Percentiles rank a stretch among this genome's conserved stretches.
Evolutionary conservation across 2,113 vertebrate species (phyloP).

Genomic region (Penelope pileata): DNA sequence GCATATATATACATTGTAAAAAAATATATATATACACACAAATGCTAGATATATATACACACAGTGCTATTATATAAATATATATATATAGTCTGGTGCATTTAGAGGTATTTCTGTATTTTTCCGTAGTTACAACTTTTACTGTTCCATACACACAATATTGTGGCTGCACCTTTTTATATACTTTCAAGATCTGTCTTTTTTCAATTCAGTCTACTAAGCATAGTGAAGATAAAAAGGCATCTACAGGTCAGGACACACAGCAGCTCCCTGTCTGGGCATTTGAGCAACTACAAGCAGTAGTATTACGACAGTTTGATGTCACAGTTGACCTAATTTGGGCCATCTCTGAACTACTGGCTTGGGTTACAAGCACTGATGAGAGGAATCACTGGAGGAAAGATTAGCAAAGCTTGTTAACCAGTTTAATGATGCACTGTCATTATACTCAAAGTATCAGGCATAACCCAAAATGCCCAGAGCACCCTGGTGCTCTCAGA

Average conservation of each 20-base stretch:
- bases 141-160: background rate
- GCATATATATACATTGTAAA: background rate
- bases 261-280: too few relatives aligned
- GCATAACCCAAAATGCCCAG: accelerated
- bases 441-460: background rate
- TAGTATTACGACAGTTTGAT: background rate
- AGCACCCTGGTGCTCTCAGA: too few relatives aligned
- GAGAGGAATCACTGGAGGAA: background rate
- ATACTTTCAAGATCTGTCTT: background rate
- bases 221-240: background rate
- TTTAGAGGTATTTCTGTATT: background rate
- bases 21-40: background rate
- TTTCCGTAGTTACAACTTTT: background rate
- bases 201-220: background rate
- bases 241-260: background rate
- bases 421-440: background rate
- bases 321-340: background rate
- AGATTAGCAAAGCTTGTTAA: background rate
- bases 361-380: background rate
- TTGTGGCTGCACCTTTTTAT: background rate
- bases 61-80: background rate
- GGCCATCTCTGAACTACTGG: background rate
- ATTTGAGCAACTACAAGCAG: accelerated
- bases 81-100: background rate
- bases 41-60: background rate